A percentile compares a stretch with the other conserved stretches of the same genome.
phyloP scores from a whole-genome alignment of 2,888 invertebrate species.

The Rotaria macrura region DNA sequence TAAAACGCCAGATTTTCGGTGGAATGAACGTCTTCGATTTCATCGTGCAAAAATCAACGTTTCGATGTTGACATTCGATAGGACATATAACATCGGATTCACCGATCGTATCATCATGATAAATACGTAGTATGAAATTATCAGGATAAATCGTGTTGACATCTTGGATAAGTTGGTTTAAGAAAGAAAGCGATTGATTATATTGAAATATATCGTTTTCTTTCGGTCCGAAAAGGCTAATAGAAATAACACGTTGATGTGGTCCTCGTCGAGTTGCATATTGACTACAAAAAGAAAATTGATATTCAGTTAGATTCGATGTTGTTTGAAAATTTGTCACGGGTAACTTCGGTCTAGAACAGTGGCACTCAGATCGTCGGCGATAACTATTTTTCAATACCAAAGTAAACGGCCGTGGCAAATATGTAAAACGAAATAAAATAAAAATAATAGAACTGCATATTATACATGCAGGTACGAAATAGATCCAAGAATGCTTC shows the following conservation, averaged over 20 bases:
- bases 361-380: too few relatives aligned
- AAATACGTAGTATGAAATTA: too few relatives aligned
- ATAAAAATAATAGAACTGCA: neutral
- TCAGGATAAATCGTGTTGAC: too few relatives aligned
- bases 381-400: neutral
- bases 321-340: too few relatives aligned
- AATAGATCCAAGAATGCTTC: neutral
- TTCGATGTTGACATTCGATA: neutral
- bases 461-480: neutral
- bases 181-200: too few relatives aligned
- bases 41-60: conserved; percentile 1
- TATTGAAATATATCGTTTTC: neutral
- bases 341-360: too few relatives aligned
- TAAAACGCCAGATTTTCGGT: conserved; percentile 13
- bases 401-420: neutral
- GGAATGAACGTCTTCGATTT: neutral
- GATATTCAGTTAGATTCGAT: too few relatives aligned
- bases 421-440: neutral
- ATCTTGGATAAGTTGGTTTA: too few relatives aligned
- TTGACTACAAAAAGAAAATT: too few relatives aligned
- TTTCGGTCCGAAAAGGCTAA: conserved; percentile 10
- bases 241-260: conserved; percentile 13
- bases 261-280: conserved; percentile 18
- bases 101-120: neutral
- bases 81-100: neutral